These are phyloP conservation scores for Aurelia sp. DNA, from an alignment of 30 jellyfish, hydroid and myxozoan genomes.

Conservation along the genomic window DNA sequence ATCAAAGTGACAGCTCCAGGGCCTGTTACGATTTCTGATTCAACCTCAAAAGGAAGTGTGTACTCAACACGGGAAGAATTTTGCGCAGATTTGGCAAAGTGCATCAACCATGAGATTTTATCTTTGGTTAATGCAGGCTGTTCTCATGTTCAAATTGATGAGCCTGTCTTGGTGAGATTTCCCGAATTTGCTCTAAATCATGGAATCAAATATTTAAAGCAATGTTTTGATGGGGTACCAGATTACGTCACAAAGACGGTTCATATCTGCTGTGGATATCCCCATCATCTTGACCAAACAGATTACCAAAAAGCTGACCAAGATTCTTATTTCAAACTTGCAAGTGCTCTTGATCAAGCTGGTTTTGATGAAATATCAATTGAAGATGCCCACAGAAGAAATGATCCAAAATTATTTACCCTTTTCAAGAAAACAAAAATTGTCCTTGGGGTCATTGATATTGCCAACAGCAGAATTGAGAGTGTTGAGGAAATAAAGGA, in stretches of 20 bases:
- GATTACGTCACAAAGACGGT: constrained; percentile 53
- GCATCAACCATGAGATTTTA: constrained; percentile 33
- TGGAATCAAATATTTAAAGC: constrained; percentile 25
- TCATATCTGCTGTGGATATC: constrained; percentile 77
- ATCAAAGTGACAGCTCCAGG: constrained; percentile 55
- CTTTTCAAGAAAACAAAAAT: constrained; percentile 28
- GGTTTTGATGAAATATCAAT: constrained; percentile 51
- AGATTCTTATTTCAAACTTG: constrained; percentile 53
- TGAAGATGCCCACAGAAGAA: constrained; percentile 74
- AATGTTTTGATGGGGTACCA: constrained; percentile 70
- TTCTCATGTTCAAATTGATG: constrained; percentile 46
- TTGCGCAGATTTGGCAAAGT: constrained; percentile 30
- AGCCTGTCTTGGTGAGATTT: constrained; percentile 64
- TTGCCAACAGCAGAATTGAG: constrained; percentile 65
- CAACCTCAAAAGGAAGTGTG: constrained; percentile 1
- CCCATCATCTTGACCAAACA: constrained; percentile 55
- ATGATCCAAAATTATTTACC: constrained; percentile 10
- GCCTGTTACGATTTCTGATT: constrained; percentile 44
- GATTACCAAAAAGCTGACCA: constrained; percentile 60
- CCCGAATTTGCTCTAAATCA: constrained; percentile 48
- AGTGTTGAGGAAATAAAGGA: constrained; percentile 66
- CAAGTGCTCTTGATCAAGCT: constrained; percentile 38
- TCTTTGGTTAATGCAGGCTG: constrained; percentile 21
- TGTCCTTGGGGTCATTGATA: constrained; percentile 75
- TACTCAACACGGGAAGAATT: constrained; percentile 13